Conservation (phyloP, 1,140 invertebrate genomes). For the Acromyrmex heyeri region DNA sequence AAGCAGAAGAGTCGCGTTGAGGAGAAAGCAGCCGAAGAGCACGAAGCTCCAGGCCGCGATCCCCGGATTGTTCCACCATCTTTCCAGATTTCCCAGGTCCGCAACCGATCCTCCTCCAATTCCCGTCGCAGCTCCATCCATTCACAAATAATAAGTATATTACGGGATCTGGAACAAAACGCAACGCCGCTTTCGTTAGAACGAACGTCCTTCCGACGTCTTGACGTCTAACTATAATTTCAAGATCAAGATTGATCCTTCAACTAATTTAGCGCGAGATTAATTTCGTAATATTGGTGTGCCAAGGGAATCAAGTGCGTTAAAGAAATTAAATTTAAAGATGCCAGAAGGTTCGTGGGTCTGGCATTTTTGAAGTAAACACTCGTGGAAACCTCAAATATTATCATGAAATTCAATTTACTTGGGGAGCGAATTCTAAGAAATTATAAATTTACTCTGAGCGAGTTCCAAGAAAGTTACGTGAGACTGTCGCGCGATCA, state of each 20-base stretch:
- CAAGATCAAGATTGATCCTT: not conserved
- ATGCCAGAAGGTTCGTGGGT: too few relatives aligned
- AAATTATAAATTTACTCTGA: not conserved
- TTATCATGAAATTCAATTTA: too few relatives aligned
- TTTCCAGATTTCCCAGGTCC: slow-evolving; percentile 82
- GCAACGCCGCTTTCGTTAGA: not conserved
- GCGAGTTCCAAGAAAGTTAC: not conserved
- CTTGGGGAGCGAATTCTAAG: too few relatives aligned
- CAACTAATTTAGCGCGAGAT: not conserved
- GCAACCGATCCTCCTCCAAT: slow-evolving; percentile 80
- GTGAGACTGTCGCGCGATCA: not conserved
- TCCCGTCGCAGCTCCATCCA: slow-evolving; percentile 85
- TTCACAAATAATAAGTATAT: slow-evolving; percentile 84
- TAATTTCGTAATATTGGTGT: not conserved
- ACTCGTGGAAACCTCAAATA: too few relatives aligned
- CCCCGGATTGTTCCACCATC: slow-evolving; percentile 82
- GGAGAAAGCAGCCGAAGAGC: slow-evolving; percentile 82
- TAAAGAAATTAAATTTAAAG: not conserved
- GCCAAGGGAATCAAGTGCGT: not conserved
- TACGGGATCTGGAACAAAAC: slow-evolving; percentile 77
- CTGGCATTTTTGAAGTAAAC: too few relatives aligned
- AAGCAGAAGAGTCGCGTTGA: slow-evolving; percentile 86
- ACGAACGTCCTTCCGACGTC: too few relatives aligned
- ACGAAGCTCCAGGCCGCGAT: slow-evolving; percentile 82
- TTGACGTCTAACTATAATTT: not conserved